A percentile compares a stretch with the other conserved stretches of the same genome.
phyloP scores from a whole-genome alignment of 35 echinoderm and acorn worm species.

The Apostichopus californicus region DNA sequence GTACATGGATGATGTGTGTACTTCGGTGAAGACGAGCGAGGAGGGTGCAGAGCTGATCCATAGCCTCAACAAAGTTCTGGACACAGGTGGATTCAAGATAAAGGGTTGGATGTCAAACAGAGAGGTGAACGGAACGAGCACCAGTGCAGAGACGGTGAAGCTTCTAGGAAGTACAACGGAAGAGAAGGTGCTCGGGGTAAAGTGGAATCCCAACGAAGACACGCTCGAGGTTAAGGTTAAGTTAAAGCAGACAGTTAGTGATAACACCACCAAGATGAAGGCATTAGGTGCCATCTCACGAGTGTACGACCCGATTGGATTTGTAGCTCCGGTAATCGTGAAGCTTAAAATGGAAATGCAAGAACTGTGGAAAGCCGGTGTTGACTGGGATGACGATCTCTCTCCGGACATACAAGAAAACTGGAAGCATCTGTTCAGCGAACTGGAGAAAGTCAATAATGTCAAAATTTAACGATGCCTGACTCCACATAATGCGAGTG shows the following conservation, averaged over 20 bases:
- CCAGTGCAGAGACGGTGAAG: not conserved
- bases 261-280: conserved; percentile 57
- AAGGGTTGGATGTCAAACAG: conserved; percentile 65
- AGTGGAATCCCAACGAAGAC: conserved; percentile 35
- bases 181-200: conserved; percentile 53
- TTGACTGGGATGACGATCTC: conserved; percentile 60
- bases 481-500: not conserved
- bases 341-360: conserved; percentile 47
- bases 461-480: conserved; percentile 45
- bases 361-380: conserved; percentile 39
- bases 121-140: not conserved
- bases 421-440: conserved; percentile 37
- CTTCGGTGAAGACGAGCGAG: conserved; percentile 49
- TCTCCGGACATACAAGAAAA: not conserved
- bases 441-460: conserved; percentile 18
- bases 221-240: not conserved
- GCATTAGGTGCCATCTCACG: conserved; percentile 37
- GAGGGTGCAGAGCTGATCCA: conserved; percentile 56
- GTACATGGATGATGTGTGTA: conserved; percentile 70
- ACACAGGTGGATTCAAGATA: conserved; percentile 62
- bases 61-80: conserved; percentile 55
- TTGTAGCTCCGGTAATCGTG: conserved; percentile 52
- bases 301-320: conserved; percentile 66
- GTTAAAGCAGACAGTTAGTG: not conserved
- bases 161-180: conserved; percentile 13